These are phyloP conservation scores for Brenthis hecate DNA, from an alignment of 2,888 invertebrate species.

Conservation along the genomic window DNA sequence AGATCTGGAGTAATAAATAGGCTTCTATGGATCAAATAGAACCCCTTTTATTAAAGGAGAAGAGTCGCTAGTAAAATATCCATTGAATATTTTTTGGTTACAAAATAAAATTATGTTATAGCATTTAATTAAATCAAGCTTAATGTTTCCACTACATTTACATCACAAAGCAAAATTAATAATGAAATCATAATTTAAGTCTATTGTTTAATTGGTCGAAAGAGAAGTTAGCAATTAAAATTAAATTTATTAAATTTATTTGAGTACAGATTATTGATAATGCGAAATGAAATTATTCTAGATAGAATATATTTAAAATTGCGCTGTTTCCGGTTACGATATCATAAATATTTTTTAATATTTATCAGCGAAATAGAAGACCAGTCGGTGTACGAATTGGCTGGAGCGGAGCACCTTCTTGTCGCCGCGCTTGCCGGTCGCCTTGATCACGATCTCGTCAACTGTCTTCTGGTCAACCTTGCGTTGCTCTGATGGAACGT, in stretches of 20 bases:
- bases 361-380: slow-evolving; percentile 85
- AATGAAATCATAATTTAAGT: slow-evolving; percentile 27
- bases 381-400: slow-evolving; percentile 97
- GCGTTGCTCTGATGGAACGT: slow-evolving; percentile 93
- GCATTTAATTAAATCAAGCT: slow-evolving; percentile 24
- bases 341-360: slow-evolving; percentile 37
- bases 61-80: no score
- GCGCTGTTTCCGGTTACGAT: no score
- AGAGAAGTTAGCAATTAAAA: slow-evolving; percentile 18
- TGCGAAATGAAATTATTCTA: not conserved
- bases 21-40: no score
- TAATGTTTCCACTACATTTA: slow-evolving; percentile 26
- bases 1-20: no score
- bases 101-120: slow-evolving; percentile 2
- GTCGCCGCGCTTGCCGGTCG: slow-evolving; percentile 92
- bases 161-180: slow-evolving; percentile 29
- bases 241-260: slow-evolving; percentile 16
- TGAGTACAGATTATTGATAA: slow-evolving; percentile 3
- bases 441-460: slow-evolving; percentile 89
- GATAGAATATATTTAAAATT: no score
- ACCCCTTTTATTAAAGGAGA: no score
- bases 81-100: not conserved
- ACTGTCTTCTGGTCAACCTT: slow-evolving; percentile 95
- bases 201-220: slow-evolving; percentile 21
- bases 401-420: slow-evolving; percentile 94